Conservation (phyloP, 2,888 invertebrate genomes). For the Noctua janthina region DNA sequence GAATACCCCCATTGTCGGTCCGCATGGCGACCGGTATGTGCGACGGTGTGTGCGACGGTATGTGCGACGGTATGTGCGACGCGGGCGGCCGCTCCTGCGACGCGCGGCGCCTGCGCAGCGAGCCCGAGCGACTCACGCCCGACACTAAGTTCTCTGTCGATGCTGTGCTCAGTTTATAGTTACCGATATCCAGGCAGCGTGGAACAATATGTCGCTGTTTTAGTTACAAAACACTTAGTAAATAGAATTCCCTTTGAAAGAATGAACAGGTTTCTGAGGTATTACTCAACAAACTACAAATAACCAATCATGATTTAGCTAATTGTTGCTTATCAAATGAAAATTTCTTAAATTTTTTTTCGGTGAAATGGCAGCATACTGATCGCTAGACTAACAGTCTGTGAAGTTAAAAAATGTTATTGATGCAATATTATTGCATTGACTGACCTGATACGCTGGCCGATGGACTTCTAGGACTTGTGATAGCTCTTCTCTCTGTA, state of each 20-base stretch:
- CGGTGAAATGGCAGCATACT: no score
- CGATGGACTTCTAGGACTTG: conserved; percentile 87
- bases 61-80: conserved; percentile 87
- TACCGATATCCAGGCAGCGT: conserved; percentile 54
- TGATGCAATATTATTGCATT: neutral
- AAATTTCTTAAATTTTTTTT: no score
- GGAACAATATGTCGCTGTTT: conserved; percentile 4
- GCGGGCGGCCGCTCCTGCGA: conserved; percentile 87
- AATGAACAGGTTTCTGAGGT: neutral
- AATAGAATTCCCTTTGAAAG: neutral
- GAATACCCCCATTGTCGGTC: neutral
- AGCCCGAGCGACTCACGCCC: conserved; percentile 80
- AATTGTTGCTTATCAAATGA: no score
- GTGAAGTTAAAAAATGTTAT: neutral
- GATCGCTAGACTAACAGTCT: no score
- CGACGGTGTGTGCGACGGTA: conserved; percentile 71
- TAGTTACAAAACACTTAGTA: neutral
- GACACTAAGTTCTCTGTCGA: conserved; percentile 86
- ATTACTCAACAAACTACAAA: neutral
- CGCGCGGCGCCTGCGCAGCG: conserved; percentile 81
- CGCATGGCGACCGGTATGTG: conserved; percentile 87
- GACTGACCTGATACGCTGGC: conserved; percentile 87
- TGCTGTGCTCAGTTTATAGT: conserved; percentile 73
- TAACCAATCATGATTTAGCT: no score
- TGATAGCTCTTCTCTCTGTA: conserved; percentile 84